These are phyloP conservation scores for Drosophila kikkawai DNA, from an alignment of 1,140 invertebrate species.

Conservation along the genomic window DNA sequence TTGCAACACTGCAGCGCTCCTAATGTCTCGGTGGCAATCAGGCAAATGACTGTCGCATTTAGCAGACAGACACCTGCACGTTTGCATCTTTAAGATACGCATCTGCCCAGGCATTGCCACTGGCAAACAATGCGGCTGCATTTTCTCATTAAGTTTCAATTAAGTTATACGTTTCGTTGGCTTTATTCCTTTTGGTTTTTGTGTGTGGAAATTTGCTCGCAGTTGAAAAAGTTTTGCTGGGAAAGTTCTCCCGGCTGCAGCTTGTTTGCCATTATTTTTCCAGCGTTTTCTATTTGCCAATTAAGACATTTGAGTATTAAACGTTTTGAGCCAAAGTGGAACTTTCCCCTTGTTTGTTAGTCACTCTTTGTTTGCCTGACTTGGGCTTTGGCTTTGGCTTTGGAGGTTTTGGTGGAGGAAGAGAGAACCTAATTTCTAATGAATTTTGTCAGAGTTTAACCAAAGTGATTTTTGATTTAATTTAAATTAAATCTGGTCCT, in stretches of 20 bases:
- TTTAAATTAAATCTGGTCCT: not conserved
- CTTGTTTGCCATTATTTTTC: conserved; percentile 22
- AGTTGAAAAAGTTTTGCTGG: conserved; percentile 38
- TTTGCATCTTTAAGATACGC: conserved; percentile 64
- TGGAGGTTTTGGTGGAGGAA: conserved; percentile 1
- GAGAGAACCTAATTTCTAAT: conserved; percentile 12
- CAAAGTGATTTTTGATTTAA: conserved; percentile 3
- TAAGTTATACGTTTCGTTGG: conserved; percentile 45
- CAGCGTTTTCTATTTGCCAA: conserved; percentile 52
- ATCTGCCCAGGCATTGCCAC: conserved; percentile 20
- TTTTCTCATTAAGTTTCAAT: conserved; percentile 80
- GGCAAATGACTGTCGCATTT: conserved; percentile 51
- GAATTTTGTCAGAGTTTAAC: conserved; percentile 10
- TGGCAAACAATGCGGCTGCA: conserved; percentile 50
- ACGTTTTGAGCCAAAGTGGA: conserved; percentile 45
- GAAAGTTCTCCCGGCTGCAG: conserved; percentile 26
- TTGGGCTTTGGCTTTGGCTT: conserved; percentile 28
- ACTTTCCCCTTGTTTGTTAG: conserved; percentile 39
- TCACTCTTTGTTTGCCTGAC: conserved; percentile 33
- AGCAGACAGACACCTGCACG: conserved; percentile 46
- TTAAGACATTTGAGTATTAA: conserved; percentile 63
- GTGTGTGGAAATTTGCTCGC: conserved; percentile 47
- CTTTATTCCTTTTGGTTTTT: conserved; percentile 24
- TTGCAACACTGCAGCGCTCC: conserved; percentile 12
- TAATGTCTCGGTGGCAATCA: conserved; percentile 52